Evolutionary conservation across 2,888 invertebrate genomes (phyloP), one percentile per base, ranked within the genome.

Genomic region (Netelia virgata): DNA sequence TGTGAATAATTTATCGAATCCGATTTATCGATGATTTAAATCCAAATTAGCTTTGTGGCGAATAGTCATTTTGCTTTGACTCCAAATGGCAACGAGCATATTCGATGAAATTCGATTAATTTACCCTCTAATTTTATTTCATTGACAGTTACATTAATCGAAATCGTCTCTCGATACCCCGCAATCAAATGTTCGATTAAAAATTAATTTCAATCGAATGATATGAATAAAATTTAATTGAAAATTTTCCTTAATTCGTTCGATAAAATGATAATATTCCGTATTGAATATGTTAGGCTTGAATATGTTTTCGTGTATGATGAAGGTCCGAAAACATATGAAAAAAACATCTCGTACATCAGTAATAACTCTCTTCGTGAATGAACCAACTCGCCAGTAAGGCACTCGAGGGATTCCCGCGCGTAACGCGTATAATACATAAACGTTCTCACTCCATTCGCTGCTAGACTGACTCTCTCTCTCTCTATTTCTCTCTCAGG

Each of bases 301-400:
- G 36, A 36, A 16, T 41, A 14, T 66, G 18, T 36, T 28, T n/a
- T 16, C 16, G n/a, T 28, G n/a, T 6, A 64, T 28, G 9, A 10
- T 11, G 11, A 47, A n/a, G 53, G 53, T 64, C 64, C 64, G 36
- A 28, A 75, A 75, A 64, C 63, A 74, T 63, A 74, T 47, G 28
- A 47, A 23, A 63, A 63, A 63, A 61, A 50, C 74, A 50, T 59
- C 63, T 47, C 47, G 59, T 70, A 73, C 59, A 61, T 47, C 57
- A 75, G 70, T 85, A 85, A 87, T 86, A 75, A 78, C 59, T 82
- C 77, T 88, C 85, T 77, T 80, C 74, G 66, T 75, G 86, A 84
- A 84, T 85, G 79, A 87, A 87, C 82, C 88, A n/a, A 70, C 79
- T 79, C 82, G 83, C 77, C 83, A 68, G 76, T 78, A 84, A 82